phyloP scores from a whole-genome alignment of 64 coral and sea anemone genomes.

The Pocillopora verrucosa region DNA sequence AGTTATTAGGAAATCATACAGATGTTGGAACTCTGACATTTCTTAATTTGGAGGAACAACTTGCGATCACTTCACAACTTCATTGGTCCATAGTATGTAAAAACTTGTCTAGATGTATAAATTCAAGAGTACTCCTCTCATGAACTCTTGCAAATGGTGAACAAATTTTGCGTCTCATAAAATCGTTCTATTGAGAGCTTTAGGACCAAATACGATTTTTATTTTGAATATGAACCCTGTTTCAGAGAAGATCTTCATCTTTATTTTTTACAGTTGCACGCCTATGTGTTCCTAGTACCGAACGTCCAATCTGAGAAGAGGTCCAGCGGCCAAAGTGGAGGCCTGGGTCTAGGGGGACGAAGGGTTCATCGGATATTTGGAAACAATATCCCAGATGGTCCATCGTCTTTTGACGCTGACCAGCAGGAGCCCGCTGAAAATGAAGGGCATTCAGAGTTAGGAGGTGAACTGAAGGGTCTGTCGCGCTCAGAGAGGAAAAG shows the following conservation, averaged over 20 bases:
- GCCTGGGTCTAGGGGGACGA: slow-evolving; percentile 27
- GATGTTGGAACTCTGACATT: no score
- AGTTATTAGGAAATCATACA: no score
- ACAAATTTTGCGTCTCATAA: no score
- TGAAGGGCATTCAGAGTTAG: slow-evolving; percentile 40
- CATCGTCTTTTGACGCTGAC: slow-evolving; percentile 20
- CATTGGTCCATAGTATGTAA: not conserved
- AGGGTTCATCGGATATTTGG: slow-evolving; percentile 84
- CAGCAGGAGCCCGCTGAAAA: slow-evolving; percentile 33
- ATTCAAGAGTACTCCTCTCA: not conserved
- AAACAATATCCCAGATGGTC: slow-evolving; percentile 54
- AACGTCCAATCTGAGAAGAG: slow-evolving; percentile 49
- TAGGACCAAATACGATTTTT: no score
- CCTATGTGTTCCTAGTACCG: slow-evolving; percentile 85
- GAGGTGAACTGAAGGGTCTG: slow-evolving; percentile 50
- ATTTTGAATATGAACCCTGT: no score
- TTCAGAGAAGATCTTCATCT: not conserved
- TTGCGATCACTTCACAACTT: not conserved
- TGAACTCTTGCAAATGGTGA: no score
- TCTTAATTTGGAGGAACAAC: no score
- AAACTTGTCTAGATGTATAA: not conserved
- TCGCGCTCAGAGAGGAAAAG: slow-evolving; percentile 62
- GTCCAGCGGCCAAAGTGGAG: not conserved
- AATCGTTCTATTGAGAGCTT: no score
- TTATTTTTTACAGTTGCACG: slow-evolving; percentile 70